phyloP scores from a whole-genome alignment of 2,113 vertebrate species.

The Todiramphus chloris region DNA sequence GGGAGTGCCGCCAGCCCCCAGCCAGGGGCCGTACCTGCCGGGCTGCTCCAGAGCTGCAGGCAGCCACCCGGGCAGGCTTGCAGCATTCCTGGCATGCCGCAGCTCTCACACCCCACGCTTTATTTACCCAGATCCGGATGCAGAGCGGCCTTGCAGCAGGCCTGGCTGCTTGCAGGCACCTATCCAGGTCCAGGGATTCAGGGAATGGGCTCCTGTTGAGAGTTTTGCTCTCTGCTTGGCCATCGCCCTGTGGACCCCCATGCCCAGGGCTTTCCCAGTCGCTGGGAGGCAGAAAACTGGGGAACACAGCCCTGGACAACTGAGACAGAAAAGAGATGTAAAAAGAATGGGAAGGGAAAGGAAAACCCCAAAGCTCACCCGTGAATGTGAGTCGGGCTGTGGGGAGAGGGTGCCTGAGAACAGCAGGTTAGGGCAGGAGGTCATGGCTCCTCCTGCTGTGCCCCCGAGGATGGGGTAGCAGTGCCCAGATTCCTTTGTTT shows the following conservation, averaged over 20 bases:
- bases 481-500: rapidly evolving
- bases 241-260: background rate
- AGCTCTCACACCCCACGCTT: slow-evolving; percentile 6
- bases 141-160: background rate
- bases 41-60: background rate
- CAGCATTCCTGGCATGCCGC: slow-evolving; percentile 59
- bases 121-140: slow-evolving; percentile 1
- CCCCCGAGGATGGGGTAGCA: rapidly evolving
- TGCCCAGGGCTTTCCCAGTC: background rate
- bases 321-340: background rate
- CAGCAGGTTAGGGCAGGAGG: background rate
- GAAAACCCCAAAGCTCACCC: background rate
- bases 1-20: no score
- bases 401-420: background rate
- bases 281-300: background rate
- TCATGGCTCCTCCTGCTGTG: background rate
- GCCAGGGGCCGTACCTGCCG: background rate
- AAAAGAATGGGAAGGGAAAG: background rate
- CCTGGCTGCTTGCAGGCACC: background rate
- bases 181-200: background rate
- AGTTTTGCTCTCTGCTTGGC: background rate
- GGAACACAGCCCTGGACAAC: background rate
- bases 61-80: background rate
- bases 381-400: rapidly evolving
- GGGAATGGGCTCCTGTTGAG: background rate